Evolutionary conservation across 2,888 invertebrate species (phyloP), one percentile per base, ranked within the genome.

Genomic region (Caenorhabditis drosophilae): DNA sequence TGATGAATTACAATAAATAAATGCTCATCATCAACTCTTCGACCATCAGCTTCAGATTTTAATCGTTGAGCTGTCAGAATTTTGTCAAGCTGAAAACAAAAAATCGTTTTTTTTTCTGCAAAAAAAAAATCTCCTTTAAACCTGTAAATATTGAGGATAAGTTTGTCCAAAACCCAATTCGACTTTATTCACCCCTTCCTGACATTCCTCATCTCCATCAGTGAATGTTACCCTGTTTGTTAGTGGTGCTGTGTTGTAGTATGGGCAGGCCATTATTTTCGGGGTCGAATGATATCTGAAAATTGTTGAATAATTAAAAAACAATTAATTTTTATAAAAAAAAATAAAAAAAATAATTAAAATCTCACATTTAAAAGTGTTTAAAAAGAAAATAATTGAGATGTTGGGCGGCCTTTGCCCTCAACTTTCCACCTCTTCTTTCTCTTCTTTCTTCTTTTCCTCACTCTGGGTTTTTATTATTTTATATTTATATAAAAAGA

Each of bases 101-200:
- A n/a, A n/a, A n/a, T n/a, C n/a, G n/a, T n/a, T n/a, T n/a, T n/a
- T n/a, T n/a, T n/a, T n/a, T n/a, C n/a, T n/a, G n/a, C n/a, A n/a
- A n/a, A n/a, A n/a, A n/a, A n/a, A n/a, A n/a, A n/a, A n/a, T n/a
- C n/a, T n/a, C n/a, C n/a, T n/a, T n/a, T 40, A 2, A 44, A 84
- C 84, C 74, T 91, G 90, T 57, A 95, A 87, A 82, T 95, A 95
- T 80, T 93, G 92, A 0, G 90, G 90, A 84, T 95, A 95, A 48
- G 93, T 88, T 88, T 92, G 90, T 0, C 92, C 93, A 6, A 79
- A 79, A 20, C 76, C 75, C 55, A 77, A 50, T 22, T 70, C 74
- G 11, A 79, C 78, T 42, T 79, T 80, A 59, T 83, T 82, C 46
- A 70, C 70, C 18, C 79, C 80, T 1, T 70, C 66, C 54, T 79